Base-by-base conservation (phyloP, 2,888 invertebrate species). In the Caenorhabditis sp. region DNA sequence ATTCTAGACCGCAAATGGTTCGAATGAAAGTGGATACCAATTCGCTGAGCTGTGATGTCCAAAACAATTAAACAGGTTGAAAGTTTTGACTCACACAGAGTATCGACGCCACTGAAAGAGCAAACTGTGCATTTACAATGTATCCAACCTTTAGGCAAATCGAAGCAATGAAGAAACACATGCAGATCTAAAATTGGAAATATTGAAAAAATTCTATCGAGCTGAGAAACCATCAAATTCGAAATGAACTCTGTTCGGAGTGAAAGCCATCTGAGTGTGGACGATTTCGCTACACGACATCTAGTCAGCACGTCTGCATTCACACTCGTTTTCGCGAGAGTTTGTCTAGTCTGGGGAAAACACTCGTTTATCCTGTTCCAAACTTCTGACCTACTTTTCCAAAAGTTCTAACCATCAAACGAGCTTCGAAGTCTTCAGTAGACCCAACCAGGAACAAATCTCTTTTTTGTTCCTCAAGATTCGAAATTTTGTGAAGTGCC, bases 161-260 rank as follows among this genome's bases (percentile, higher is more conserved):
- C 1, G 83, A 74, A n/a, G 80, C 61, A 4, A 80, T 64, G 10
- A 83, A 58, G 38, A 83, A 80, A 26, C 69, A 83, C 22, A 66
- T 63, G 41, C 64, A 75, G 16, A 83, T 70, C 82, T 82, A 51
- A 41, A 76, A 35, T 26, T 31, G 12, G 28, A 28, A 10, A 44
- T 31, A 5, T 16, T 41, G 0, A 19, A 51, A 49, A 8, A 2
- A 6, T 16, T 54, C 8, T 6, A 44, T 24, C 24, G 3, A 19
- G 1, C 16, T 2, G 12, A 49, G 19, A 19, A 19, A 98, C 97
- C 88, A 94, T 93, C 31, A 94, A 93, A 93, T 97, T 98, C 84
- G 98, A 98, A 77, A 98, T 95, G 95, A 96, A 96, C 94, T 99
- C 98, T 80, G 98, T 94, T 54, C 98, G 94, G 31, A 98, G 94